Conservation (phyloP, 2,113 vertebrate species). For the Eretmochelys imbricata region DNA sequence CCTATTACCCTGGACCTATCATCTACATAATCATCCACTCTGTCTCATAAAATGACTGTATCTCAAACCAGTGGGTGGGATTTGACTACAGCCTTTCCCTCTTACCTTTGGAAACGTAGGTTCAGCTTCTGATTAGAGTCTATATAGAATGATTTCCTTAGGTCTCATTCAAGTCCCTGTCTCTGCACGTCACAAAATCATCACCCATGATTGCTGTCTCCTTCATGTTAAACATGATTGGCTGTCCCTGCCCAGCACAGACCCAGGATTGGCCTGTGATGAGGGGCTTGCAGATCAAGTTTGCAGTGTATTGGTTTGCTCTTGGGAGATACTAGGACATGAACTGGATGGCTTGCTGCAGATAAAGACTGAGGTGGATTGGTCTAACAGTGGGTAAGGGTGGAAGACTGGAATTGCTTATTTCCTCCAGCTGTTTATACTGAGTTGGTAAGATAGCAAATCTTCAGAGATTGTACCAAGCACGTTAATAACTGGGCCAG, state of each 20-base stretch:
- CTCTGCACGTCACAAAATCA: no score
- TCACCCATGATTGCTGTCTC: not conserved
- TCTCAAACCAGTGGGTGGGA: not conserved
- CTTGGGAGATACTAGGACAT: rapidly evolving
- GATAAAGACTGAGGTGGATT: not conserved
- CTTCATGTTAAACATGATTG: not conserved
- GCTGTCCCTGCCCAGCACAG: not conserved
- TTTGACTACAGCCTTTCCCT: not conserved
- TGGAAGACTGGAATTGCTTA: not conserved
- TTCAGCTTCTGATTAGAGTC: not conserved
- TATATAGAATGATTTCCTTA: rapidly evolving
- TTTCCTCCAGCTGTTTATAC: not conserved
- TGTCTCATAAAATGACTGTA: not conserved
- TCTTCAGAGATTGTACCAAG: not conserved
- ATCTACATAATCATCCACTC: not conserved
- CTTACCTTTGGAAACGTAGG: not conserved
- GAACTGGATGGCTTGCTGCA: rapidly evolving
- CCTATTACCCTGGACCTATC: no score
- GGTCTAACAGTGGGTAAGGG: not conserved
- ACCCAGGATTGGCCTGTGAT: not conserved
- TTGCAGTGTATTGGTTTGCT: not conserved
- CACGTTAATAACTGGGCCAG: not conserved
- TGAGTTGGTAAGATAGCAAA: not conserved
- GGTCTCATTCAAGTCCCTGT: not conserved
- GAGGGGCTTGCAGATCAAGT: not conserved